Evolutionary conservation across 35 echinoderm and acorn worm genomes (phyloP).

Genomic region (Antedon bifida): DNA sequence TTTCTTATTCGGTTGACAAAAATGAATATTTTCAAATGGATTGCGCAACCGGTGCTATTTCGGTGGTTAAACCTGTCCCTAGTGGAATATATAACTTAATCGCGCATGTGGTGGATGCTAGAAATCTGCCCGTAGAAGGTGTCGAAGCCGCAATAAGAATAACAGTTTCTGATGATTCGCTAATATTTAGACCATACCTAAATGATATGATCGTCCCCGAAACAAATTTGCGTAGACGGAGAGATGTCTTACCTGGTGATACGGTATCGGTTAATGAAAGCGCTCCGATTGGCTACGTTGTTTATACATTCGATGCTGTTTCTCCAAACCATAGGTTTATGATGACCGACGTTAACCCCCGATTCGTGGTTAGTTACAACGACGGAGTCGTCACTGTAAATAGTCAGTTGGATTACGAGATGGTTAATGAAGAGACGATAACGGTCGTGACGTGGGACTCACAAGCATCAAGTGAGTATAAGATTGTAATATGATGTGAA

Average conservation of each 20-base stretch:
- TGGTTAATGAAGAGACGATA: not conserved
- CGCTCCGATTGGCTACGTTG: not conserved
- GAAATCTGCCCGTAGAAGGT: too few species aligned
- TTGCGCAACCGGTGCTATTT: too few species aligned
- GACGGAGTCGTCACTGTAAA: not conserved
- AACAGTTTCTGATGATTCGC: not conserved
- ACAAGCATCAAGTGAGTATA: not conserved
- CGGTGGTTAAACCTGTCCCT: too few species aligned
- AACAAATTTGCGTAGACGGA: not conserved
- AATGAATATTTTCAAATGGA: too few species aligned
- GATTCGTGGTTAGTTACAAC: not conserved
- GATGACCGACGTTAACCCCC: not conserved
- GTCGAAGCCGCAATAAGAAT: not conserved
- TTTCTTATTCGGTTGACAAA: too few species aligned
- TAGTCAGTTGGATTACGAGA: not conserved
- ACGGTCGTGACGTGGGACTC: not conserved
- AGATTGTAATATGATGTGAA: too few species aligned
- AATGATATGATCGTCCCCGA: not conserved
- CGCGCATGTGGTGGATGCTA: too few species aligned
- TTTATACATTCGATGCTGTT: not conserved
- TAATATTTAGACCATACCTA: not conserved
- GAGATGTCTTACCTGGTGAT: not conserved
- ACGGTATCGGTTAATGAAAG: not conserved
- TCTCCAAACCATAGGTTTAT: not conserved
- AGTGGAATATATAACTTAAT: too few species aligned